A percentile compares a stretch with the other conserved stretches of the same genome.
Conservation (phyloP, 2,797 vertebrate genomes). For the Pyrrhura leucotis region DNA sequence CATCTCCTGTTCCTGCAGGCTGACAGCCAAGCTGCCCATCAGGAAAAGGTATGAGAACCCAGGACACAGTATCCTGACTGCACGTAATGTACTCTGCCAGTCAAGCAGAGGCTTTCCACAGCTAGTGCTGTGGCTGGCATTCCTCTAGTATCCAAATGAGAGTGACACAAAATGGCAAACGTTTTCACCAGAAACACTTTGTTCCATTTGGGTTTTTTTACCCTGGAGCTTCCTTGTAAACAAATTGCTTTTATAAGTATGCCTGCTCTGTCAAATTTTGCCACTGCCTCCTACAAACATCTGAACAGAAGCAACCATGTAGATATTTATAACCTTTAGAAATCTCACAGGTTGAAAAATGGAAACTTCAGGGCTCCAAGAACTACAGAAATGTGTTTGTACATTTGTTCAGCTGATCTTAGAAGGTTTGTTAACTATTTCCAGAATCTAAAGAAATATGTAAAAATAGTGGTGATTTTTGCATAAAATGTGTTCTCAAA, state of each 20-base stretch:
- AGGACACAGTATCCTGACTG: neutral
- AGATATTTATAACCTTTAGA: neutral
- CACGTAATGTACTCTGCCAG: neutral
- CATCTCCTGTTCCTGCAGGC: slow-evolving; percentile 5
- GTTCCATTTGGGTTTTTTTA: neutral
- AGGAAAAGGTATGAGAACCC: neutral
- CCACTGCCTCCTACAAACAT: neutral
- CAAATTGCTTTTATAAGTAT: neutral
- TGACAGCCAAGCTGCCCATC: neutral
- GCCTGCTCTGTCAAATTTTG: neutral
- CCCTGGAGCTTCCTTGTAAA: neutral
- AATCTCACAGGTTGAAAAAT: neutral
- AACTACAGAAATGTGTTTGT: neutral
- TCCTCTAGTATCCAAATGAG: neutral
- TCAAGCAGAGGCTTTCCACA: neutral
- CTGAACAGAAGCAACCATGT: neutral
- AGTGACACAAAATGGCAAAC: neutral
- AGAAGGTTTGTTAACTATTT: neutral
- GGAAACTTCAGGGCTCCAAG: neutral
- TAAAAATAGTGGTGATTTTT: neutral
- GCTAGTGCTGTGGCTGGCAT: accelerated
- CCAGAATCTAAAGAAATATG: neutral
- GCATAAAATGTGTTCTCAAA: neutral
- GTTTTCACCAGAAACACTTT: neutral
- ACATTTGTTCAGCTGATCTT: neutral